A percentile compares a stretch with the other conserved stretches of the same genome.
Evolutionary conservation across 2,797 vertebrate genomes (phyloP).

Genomic region (Gadopsis marmoratus): DNA sequence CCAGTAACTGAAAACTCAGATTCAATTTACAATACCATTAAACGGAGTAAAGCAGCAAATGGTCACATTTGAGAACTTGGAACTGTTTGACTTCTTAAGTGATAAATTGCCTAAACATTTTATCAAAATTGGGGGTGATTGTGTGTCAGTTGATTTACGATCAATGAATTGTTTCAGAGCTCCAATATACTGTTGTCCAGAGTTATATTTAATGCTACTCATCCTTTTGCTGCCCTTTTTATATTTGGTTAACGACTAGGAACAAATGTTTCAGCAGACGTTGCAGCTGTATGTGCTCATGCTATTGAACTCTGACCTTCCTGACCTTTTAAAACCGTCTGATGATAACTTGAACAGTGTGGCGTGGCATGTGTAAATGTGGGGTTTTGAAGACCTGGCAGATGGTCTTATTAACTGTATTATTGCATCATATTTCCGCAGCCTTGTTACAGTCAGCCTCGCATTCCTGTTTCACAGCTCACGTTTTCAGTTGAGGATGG

Average conservation of each 20-base stretch:
- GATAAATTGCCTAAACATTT: neutral
- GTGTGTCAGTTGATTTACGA: too few species aligned
- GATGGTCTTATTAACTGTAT: conserved; percentile 12
- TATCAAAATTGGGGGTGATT: neutral
- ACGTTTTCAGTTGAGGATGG: conserved; percentile 27
- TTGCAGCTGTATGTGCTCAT: neutral
- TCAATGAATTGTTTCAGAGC: too few species aligned
- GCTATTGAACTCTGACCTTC: neutral
- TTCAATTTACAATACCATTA: neutral
- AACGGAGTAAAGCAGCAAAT: neutral
- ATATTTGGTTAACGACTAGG: neutral
- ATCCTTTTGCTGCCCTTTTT: neutral
- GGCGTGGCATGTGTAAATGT: neutral
- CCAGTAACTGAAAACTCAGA: neutral
- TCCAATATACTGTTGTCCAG: too few species aligned
- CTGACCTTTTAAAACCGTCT: conserved; percentile 1
- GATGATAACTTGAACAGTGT: conserved; percentile 7
- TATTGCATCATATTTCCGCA: conserved; percentile 12
- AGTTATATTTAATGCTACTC: too few species aligned
- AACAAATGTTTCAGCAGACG: neutral
- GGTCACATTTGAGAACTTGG: neutral
- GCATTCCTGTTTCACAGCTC: conserved; percentile 63
- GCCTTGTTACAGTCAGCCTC: conserved; percentile 29
- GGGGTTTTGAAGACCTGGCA: neutral
- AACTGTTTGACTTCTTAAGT: neutral